Evolutionary conservation across 2,888 invertebrate genomes (phyloP).

Genomic region (Sinhomidia bicolor): DNA sequence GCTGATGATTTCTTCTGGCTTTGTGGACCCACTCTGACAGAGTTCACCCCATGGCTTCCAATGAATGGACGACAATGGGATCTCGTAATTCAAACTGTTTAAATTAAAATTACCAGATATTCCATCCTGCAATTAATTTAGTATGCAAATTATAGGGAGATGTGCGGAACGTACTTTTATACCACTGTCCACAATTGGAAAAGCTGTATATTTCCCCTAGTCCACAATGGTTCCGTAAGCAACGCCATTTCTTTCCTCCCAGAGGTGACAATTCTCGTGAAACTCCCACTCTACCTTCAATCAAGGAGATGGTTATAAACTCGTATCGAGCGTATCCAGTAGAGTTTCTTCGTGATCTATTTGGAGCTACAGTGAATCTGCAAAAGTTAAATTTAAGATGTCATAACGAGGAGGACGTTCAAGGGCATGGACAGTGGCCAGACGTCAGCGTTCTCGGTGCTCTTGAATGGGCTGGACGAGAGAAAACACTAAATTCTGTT

Average conservation of each 20-base stretch:
- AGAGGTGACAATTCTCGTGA: conserved; percentile 38
- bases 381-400: conserved; percentile 56
- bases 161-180: conserved; percentile 41
- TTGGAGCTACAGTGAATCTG: conserved; percentile 46
- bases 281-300: conserved; percentile 30
- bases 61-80: conserved; percentile 60
- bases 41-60: conserved; percentile 65
- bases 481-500: conserved; percentile 45
- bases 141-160: conserved; percentile 39
- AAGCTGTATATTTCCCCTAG: conserved; percentile 56
- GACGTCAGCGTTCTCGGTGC: conserved; percentile 59
- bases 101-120: background rate
- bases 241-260: conserved; percentile 59
- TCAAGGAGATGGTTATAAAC: conserved; percentile 54
- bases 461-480: conserved; percentile 55
- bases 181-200: conserved; percentile 60
- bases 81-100: conserved; percentile 17
- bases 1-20: conserved; percentile 66
- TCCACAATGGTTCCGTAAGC: conserved; percentile 64
- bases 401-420: conserved; percentile 59
- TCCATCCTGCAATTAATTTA: background rate
- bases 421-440: conserved; percentile 57
- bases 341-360: conserved; percentile 58
- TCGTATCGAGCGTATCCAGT: conserved; percentile 42
- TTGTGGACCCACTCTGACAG: conserved; percentile 58